phyloP scores from a whole-genome alignment of 1,140 invertebrate species.

The Calycopis cecrops region DNA sequence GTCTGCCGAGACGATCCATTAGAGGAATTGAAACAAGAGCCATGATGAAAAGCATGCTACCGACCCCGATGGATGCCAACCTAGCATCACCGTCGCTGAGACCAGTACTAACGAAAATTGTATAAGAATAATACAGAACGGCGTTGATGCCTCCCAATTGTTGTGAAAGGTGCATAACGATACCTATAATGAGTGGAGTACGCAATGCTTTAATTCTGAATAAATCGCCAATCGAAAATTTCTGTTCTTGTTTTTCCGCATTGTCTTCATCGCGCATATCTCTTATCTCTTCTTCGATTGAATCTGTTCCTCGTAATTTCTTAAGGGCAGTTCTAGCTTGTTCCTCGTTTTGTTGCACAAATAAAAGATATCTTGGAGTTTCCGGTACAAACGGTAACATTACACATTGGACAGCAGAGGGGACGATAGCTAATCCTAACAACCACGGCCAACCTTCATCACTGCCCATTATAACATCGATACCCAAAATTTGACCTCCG shows the following conservation, averaged over 20 bases:
- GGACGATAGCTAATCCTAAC: constrained; percentile 87
- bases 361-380: constrained; percentile 86
- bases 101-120: constrained; percentile 88
- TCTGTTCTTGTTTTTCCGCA: constrained; percentile 87
- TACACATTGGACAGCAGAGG: constrained; percentile 87
- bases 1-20: constrained; percentile 92
- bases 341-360: constrained; percentile 90
- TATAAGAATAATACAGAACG: constrained; percentile 94
- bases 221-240: constrained; percentile 87
- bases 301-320: constrained; percentile 54
- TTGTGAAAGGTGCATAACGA: constrained; percentile 96
- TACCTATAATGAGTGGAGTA: constrained; percentile 89
- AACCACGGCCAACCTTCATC: constrained; percentile 90
- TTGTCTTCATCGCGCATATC: constrained; percentile 92
- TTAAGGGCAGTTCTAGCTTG: constrained; percentile 80
- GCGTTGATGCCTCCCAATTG: constrained; percentile 97
- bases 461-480: constrained; percentile 89
- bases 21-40: constrained; percentile 94
- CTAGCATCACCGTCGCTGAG: constrained; percentile 83
- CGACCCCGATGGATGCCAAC: constrained; percentile 94
- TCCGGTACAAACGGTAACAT: constrained; percentile 92
- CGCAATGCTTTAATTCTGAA: constrained; percentile 86
- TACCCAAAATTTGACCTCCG: constrained; percentile 89
- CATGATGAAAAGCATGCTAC: constrained; percentile 94
- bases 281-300: constrained; percentile 91